These are phyloP conservation scores for Calliscelio sp. DNA, from an alignment of 2,888 invertebrate genomes.

Conservation along the genomic window DNA sequence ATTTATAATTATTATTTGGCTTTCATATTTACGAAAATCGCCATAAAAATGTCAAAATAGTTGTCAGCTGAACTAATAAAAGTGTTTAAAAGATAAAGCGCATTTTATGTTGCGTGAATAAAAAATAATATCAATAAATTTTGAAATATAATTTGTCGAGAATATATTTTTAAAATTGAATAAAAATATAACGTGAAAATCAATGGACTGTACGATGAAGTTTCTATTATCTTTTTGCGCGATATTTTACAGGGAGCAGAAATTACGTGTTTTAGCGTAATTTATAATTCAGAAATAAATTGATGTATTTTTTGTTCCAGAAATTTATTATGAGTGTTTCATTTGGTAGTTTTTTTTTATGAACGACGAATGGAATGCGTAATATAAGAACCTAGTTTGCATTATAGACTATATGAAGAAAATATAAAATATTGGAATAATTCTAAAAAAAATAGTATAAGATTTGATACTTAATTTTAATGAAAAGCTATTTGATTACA, in stretches of 20 bases:
- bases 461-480: slow-evolving; percentile 19
- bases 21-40: too few species aligned
- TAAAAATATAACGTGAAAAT: neutral
- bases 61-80: neutral
- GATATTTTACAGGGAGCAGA: neutral
- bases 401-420: neutral
- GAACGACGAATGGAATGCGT: neutral
- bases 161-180: too few species aligned
- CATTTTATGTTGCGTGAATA: too few species aligned
- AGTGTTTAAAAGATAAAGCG: neutral
- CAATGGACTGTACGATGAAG: neutral
- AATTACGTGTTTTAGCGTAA: slow-evolving; percentile 19
- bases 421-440: neutral
- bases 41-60: too few species aligned
- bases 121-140: slow-evolving; percentile 4
- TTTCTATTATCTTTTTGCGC: neutral
- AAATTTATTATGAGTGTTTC: neutral
- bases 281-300: neutral
- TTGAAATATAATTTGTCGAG: neutral
- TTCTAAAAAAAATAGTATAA: slow-evolving; percentile 24
- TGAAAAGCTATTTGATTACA: slow-evolving; percentile 20
- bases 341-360: neutral
- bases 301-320: neutral
- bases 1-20: too few species aligned
- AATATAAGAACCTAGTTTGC: slow-evolving; percentile 2